Evolutionary conservation across 1,140 invertebrate genomes (phyloP), one percentile per base, ranked within the genome.

Genomic region (Neodiprion pinetum): DNA sequence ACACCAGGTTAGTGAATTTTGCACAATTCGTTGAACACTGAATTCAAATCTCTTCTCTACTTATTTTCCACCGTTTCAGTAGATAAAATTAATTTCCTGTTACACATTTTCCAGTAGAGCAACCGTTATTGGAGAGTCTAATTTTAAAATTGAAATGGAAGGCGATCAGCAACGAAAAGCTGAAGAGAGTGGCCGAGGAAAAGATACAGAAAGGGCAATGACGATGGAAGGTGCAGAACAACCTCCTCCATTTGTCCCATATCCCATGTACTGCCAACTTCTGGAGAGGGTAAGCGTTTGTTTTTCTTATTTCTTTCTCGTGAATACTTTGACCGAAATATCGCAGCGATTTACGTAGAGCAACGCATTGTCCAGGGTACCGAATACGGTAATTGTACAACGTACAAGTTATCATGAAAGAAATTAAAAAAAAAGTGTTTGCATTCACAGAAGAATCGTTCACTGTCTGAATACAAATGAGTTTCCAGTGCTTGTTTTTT

Each of bases 241-340:
- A 79, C 76, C 81, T 69, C 80, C 83, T 72, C 81, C 81, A 74
- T 88, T 82, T 78, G 87, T 89, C 74, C 86, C 87, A 28, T 89
- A 87, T 80, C 80, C 83, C 68, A 77, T 88, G 74, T 89, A 85
- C 74, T 85, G 77, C 79, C 83, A 88, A 80, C 77, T 89, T 53
- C 75, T 88, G 72, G 84, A 89, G 75, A 86, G 83, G 81, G 88
- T 89, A 80, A 83, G 70, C 78, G 75, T 75, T 48, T 67, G 50
- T 69, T 71, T 67, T 67, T 74, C 70, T 48, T 12, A 70, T 48
- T 71, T 50, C 23, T n/a, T 68, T 67, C 11, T 61, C 4, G 5
- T 61, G 7, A 11, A n/a, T n/a, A 61, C 11, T n/a, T n/a, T n/a
- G 8, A 40, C 28, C 28, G 28, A 40, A 40, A 40, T 40, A 40